A percentile compares a stretch with the other conserved stretches of the same genome.
Evolutionary conservation across 2,797 vertebrate genomes (phyloP).

Genomic region (Rhinophrynus dorsalis): DNA sequence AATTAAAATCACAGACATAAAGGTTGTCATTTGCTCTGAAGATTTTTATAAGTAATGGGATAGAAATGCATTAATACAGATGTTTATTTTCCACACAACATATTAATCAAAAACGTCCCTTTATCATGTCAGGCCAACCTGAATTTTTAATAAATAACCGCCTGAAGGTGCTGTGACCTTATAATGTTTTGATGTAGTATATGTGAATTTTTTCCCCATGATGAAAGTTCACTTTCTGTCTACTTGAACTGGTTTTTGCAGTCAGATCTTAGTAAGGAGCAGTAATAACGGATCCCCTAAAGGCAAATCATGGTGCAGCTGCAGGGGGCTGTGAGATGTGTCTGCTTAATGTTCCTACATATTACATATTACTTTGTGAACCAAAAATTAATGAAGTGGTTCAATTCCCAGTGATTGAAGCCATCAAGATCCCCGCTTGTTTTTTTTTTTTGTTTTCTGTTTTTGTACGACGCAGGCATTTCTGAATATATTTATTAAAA

Average conservation of each 20-base stretch:
- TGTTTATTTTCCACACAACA: neutral
- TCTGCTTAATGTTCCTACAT: constrained; percentile 9
- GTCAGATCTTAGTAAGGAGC: neutral
- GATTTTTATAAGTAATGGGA: neutral
- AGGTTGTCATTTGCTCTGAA: neutral
- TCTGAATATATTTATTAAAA: too few species aligned
- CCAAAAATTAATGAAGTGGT: constrained; percentile 1
- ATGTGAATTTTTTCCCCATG: neutral
- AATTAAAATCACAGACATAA: neutral
- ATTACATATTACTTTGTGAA: neutral
- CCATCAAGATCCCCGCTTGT: neutral
- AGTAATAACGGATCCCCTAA: neutral
- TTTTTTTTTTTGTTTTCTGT: neutral
- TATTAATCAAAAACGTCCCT: constrained; percentile 5
- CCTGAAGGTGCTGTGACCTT: neutral
- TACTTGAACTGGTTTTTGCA: neutral
- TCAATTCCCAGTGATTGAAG: neutral
- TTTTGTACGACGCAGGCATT: too few species aligned
- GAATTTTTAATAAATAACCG: neutral
- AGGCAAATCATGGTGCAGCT: neutral
- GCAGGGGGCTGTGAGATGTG: neutral
- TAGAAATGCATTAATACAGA: neutral
- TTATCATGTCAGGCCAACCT: neutral
- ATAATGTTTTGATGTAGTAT: neutral
- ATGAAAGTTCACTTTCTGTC: neutral